Base-by-base conservation (phyloP, 2,888 invertebrate species). In the Eugnorisma glareosa region DNA sequence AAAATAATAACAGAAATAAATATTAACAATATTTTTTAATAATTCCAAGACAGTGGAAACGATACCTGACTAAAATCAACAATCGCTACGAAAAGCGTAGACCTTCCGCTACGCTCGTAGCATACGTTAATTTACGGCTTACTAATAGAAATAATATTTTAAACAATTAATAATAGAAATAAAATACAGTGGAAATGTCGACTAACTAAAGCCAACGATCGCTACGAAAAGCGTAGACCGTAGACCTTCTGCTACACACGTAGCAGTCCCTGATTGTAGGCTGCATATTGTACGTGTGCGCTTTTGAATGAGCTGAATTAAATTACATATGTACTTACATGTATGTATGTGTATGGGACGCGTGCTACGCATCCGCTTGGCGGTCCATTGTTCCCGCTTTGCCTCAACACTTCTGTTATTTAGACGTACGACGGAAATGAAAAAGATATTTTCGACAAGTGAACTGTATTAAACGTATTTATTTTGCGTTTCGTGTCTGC, bases 221-320 rank as follows among this genome's bases (percentile, higher is more conserved):
- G 75, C 54, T 48, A 68, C 72, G 68, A 73, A 77, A 78, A 75
- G 57, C 71, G 78, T 69, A 74, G 67, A 73, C 70, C 61, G 63
- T 63, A 63, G 64, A 64, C 64, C 40, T 72, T 40, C 31, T 64
- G 76, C 74, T 71, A 83, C 85, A 73, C 82, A 73, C 73, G 85
- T 87, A 77, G 79, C 82, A 59, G 69, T 64, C 71, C 51, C 64
- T 81, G 82, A 86, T 76, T 87, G 82, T 87, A 79, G 74, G 59
- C 77, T 79, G 79, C 79, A 77, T 73, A 84, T 72, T 75, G 72
- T 79, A 73, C 64, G 83, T 67, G 74, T 78, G 79, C 57, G 72
- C 75, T 79, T 74, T 85, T 75, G 75, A 86, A 86, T 85, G 77
- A 84, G 69, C 70, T 74, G 85, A 86, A 87, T 86, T 87, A 85